Conservation (phyloP, 2,888 invertebrate species). For the Parnassius mnemosyne region DNA sequence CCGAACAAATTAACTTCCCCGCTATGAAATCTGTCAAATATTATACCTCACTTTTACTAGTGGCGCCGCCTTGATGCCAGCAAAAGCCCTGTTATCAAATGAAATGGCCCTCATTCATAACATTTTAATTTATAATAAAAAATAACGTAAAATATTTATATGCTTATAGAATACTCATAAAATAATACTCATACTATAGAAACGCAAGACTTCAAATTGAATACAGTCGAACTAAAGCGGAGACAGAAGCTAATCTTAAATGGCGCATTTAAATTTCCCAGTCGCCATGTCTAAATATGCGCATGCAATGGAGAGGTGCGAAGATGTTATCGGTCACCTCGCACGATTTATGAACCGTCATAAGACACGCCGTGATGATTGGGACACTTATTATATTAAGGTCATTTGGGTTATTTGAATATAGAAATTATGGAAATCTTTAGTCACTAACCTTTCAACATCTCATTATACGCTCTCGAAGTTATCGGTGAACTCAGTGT, state of each 20-base stretch:
- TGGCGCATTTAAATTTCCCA: conserved; percentile 24
- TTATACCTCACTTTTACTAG: too few species aligned
- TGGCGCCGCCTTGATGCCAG: too few species aligned
- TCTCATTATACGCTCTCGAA: conserved; percentile 14
- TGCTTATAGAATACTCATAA: not conserved
- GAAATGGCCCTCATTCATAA: too few species aligned
- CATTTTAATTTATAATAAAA: too few species aligned
- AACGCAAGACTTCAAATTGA: conserved; percentile 8
- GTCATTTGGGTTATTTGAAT: conserved; percentile 20
- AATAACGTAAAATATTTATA: too few species aligned
- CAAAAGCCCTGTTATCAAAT: too few species aligned
- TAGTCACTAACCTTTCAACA: conserved; percentile 18
- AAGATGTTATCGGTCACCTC: conserved; percentile 27
- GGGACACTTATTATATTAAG: conserved; percentile 23
- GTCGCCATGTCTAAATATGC: conserved; percentile 19
- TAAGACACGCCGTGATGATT: conserved; percentile 23
- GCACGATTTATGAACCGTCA: conserved; percentile 32
- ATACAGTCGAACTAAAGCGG: not conserved
- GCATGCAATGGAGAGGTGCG: conserved; percentile 28
- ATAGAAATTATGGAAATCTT: conserved; percentile 19
- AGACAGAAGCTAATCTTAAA: conserved; percentile 21
- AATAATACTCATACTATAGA: conserved; percentile 5
- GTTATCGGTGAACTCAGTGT: conserved; percentile 5
- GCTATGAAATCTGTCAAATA: too few species aligned
- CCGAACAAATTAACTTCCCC: too few species aligned